A percentile compares a stretch with the other conserved stretches of the same genome.
phyloP scores from a whole-genome alignment of 2,888 invertebrate genomes.

The Protodeltote pygarga region DNA sequence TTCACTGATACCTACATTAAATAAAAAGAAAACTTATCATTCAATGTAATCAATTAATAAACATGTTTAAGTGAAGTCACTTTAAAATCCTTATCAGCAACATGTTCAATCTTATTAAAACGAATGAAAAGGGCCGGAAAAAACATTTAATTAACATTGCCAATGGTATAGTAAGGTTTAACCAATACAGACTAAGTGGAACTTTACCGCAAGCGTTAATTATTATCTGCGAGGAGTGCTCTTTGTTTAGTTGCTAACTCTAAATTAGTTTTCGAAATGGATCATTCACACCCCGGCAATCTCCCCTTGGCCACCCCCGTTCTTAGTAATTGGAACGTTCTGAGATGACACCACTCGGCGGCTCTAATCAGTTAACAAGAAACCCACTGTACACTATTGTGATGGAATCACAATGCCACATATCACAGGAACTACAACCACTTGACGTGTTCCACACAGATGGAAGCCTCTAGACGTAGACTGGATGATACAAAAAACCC shows the following conservation, averaged over 20 bases:
- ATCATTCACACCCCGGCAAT: slow-evolving; percentile 83
- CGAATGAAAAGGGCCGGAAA: slow-evolving; percentile 45
- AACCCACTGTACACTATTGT: slow-evolving; percentile 78
- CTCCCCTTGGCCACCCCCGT: slow-evolving; percentile 61
- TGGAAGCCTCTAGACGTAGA: slow-evolving; percentile 14
- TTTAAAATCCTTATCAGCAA: slow-evolving; percentile 12
- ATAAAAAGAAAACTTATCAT: no score
- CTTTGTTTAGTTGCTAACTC: slow-evolving; percentile 88
- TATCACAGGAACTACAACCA: slow-evolving; percentile 40
- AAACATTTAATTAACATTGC: slow-evolving; percentile 71
- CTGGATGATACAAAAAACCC: slow-evolving; percentile 4
- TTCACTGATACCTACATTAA: no score
- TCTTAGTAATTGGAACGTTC: slow-evolving; percentile 85
- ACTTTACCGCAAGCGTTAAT: slow-evolving; percentile 86
- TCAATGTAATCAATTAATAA: no score
- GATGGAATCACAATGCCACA: slow-evolving; percentile 64
- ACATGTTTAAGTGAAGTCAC: slow-evolving; percentile 7
- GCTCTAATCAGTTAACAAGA: slow-evolving; percentile 86
- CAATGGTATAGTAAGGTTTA: slow-evolving; percentile 76
- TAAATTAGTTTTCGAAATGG: slow-evolving; percentile 88
- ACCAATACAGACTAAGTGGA: slow-evolving; percentile 83
- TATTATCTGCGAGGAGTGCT: slow-evolving; percentile 87
- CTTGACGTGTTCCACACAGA: slow-evolving; percentile 31
- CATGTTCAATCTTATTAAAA: slow-evolving; percentile 33
- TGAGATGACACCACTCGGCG: slow-evolving; percentile 85